These are phyloP conservation scores for Sparidentex hasta DNA, from an alignment of 2,797 vertebrate species.

Conservation along the genomic window DNA sequence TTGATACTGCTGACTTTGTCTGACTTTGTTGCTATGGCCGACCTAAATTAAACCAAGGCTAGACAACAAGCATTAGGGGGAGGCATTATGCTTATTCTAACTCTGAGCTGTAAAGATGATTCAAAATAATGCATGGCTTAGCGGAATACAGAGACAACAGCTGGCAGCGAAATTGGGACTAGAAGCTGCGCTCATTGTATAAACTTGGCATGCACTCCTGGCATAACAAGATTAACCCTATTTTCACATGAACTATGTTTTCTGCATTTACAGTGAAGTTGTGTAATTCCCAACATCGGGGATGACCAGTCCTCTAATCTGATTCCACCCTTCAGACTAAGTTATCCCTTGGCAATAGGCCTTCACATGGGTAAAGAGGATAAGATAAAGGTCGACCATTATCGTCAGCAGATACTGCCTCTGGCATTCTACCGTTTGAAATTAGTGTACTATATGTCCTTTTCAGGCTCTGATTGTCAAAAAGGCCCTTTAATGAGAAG, in stretches of 20 bases:
- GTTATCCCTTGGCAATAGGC: constrained; percentile 31
- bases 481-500: constrained; percentile 66
- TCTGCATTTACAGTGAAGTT: constrained; percentile 54
- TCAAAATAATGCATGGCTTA: constrained; percentile 59
- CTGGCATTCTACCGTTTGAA: constrained; percentile 37
- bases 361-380: neutral
- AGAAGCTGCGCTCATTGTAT: constrained; percentile 71
- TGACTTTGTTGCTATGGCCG: constrained; percentile 58
- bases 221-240: constrained; percentile 79
- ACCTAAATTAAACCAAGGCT: constrained; percentile 63
- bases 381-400: constrained; percentile 47
- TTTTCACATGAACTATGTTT: constrained; percentile 64
- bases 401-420: constrained; percentile 30
- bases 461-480: constrained; percentile 48
- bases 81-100: constrained; percentile 57
- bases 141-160: constrained; percentile 69
- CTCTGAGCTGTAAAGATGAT: constrained; percentile 62
- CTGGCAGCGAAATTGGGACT: constrained; percentile 67
- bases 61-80: constrained; percentile 49
- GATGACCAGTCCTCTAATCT: constrained; percentile 60
- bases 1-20: constrained; percentile 58
- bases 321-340: constrained; percentile 39
- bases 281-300: constrained; percentile 63
- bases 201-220: constrained; percentile 73
- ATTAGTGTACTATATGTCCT: constrained; percentile 52